These are phyloP conservation scores for Escarpia spicata DNA, from an alignment of 2,888 invertebrate genomes.

Conservation along the genomic window DNA sequence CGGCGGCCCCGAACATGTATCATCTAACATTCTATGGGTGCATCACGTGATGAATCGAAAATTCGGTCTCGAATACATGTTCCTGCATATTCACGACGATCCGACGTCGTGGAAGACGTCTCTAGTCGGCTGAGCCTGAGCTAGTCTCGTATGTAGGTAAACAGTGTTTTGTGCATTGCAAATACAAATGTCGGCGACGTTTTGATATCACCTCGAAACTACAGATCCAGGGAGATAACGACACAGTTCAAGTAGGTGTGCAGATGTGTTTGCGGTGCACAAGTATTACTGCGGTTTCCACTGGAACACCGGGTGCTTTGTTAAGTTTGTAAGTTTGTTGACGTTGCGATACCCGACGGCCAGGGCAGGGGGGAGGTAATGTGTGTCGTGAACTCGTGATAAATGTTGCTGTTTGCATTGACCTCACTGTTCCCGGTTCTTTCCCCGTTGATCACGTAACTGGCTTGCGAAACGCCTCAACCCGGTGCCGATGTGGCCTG, in stretches of 20 bases:
- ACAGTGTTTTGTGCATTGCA: not conserved
- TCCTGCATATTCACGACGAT: slow-evolving; percentile 6
- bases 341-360: not conserved
- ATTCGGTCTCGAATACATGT: not conserved
- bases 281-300: not conserved
- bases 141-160: not conserved
- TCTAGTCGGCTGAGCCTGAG: not conserved
- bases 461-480: not conserved
- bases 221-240: not conserved
- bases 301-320: not conserved
- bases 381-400: not conserved
- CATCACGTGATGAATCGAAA: not conserved
- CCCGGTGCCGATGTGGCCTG: not conserved
- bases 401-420: not conserved
- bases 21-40: not conserved
- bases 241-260: not conserved
- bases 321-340: not conserved
- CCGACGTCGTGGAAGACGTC: not conserved
- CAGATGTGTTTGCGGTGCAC: not conserved
- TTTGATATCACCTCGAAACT: not conserved
- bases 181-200: not conserved
- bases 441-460: not conserved
- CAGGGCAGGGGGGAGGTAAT: not conserved
- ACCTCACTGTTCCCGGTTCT: not conserved
- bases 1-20: not conserved